Evolutionary conservation across 2,797 vertebrate species (phyloP).

Genomic region (Falco peregrinus): DNA sequence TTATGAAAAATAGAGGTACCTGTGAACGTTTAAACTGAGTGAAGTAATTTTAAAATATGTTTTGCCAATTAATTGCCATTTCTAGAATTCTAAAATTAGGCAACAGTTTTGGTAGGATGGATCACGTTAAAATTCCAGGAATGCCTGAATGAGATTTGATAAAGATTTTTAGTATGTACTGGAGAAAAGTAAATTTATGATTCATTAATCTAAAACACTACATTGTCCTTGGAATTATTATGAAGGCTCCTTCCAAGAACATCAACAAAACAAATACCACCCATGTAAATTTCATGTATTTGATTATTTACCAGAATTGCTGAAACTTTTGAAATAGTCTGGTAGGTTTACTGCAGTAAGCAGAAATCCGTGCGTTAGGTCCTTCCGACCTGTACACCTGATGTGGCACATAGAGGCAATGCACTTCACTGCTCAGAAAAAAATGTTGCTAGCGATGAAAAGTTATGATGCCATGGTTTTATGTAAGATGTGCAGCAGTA

Average conservation of each 20-base stretch:
- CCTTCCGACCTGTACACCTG: not conserved
- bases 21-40: not conserved
- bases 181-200: not conserved
- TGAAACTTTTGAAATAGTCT: not conserved
- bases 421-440: not conserved
- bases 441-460: not conserved
- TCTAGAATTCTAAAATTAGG: not conserved
- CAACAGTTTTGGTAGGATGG: not conserved
- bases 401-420: not conserved
- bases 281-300: not conserved
- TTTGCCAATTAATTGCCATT: not conserved
- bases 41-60: not conserved
- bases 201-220: not conserved
- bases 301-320: not conserved
- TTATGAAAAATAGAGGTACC: not conserved
- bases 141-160: not conserved
- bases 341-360: not conserved
- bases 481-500: not conserved
- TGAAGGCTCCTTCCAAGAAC: not conserved
- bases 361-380: not conserved
- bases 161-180: not conserved
- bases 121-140: not conserved
- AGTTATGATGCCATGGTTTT: not conserved
- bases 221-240: not conserved
- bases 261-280: not conserved